These are phyloP conservation scores for Drosophila fuyamai DNA, from an alignment of 1,140 invertebrate species.

Conservation along the genomic window DNA sequence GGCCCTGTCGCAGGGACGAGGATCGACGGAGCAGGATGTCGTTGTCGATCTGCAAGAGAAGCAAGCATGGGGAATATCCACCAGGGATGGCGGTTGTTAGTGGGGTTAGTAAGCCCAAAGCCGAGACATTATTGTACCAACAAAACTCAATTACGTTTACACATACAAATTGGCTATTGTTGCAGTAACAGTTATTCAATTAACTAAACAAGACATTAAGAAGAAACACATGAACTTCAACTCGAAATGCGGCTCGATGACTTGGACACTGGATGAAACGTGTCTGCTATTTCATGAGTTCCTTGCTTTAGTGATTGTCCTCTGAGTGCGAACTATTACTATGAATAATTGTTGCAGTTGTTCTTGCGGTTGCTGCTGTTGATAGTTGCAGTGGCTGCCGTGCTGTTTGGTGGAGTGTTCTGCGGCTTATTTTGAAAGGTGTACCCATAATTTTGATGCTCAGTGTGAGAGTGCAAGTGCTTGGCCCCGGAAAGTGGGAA, in stretches of 20 bases:
- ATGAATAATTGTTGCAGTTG: constrained; percentile 44
- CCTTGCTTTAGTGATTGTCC: constrained; percentile 32
- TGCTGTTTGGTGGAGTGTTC: constrained; percentile 37
- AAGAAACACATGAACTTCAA: constrained; percentile 20
- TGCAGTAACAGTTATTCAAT: constrained; percentile 28
- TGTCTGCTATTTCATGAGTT: constrained; percentile 10
- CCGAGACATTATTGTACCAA: constrained; percentile 7
- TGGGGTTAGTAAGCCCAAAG: constrained; percentile 1
- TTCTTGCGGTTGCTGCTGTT: constrained; percentile 35
- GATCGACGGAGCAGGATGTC: constrained; percentile 93
- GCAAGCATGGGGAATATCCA: constrained; percentile 33
- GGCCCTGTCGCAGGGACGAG: constrained; percentile 92
- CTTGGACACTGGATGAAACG: constrained; percentile 1
- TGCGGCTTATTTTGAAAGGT: constrained; percentile 28
- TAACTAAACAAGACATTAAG: constrained; percentile 47
- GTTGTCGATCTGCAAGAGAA: constrained; percentile 86
- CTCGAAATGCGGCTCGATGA: constrained; percentile 13
- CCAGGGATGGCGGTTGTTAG: constrained; percentile 40
- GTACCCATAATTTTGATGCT: constrained; percentile 45
- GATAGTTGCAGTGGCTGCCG: constrained; percentile 38
- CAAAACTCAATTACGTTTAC: constrained; percentile 51
- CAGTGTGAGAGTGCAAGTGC: constrained; percentile 41
- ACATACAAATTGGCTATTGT: constrained; percentile 58
- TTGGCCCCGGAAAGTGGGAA: constrained; percentile 13
- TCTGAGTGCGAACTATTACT: constrained; percentile 54